phyloP scores from a whole-genome alignment of 1,140 invertebrate genomes.

The Drosophila novamexicana region DNA sequence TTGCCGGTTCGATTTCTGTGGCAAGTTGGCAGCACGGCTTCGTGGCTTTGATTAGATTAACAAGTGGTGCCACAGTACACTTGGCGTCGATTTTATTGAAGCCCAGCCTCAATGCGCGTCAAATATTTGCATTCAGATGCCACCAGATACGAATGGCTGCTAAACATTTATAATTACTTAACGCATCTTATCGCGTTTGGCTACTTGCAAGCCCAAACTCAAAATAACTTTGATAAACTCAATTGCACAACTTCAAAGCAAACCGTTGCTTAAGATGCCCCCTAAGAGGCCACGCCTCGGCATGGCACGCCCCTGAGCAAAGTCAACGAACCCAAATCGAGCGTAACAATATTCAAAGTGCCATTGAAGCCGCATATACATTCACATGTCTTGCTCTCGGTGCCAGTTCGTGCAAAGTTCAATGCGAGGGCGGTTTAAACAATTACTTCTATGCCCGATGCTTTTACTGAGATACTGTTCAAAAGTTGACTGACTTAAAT shows the following conservation, averaged over 20 bases:
- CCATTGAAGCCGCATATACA: constrained; percentile 68
- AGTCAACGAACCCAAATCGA: constrained; percentile 78
- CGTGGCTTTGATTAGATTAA: constrained; percentile 70
- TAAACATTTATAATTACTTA: constrained; percentile 82
- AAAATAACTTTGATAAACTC: constrained; percentile 76
- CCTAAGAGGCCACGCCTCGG: constrained; percentile 11
- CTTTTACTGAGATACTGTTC: no score
- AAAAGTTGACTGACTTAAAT: no score
- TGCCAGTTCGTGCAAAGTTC: constrained; percentile 76
- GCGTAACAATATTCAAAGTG: constrained; percentile 80
- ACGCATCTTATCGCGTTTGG: constrained; percentile 71
- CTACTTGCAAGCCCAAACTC: constrained; percentile 63
- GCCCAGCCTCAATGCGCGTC: constrained; percentile 66
- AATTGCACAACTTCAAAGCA: constrained; percentile 70
- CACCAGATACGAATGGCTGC: constrained; percentile 59
- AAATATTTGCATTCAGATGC: constrained; percentile 82
- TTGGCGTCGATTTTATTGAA: constrained; percentile 27
- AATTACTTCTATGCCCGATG: no score
- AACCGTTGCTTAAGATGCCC: constrained; percentile 31
- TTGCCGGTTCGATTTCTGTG: constrained; percentile 7
- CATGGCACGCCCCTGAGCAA: constrained; percentile 47
- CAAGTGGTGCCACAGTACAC: constrained; percentile 16
- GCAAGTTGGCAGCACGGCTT: constrained; percentile 39
- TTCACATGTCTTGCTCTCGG: constrained; percentile 56
- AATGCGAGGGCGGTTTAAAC: constrained; percentile 50